Evolutionary conservation across 2,113 vertebrate species (phyloP).

Genomic region (Paramormyrops kingsleyae): DNA sequence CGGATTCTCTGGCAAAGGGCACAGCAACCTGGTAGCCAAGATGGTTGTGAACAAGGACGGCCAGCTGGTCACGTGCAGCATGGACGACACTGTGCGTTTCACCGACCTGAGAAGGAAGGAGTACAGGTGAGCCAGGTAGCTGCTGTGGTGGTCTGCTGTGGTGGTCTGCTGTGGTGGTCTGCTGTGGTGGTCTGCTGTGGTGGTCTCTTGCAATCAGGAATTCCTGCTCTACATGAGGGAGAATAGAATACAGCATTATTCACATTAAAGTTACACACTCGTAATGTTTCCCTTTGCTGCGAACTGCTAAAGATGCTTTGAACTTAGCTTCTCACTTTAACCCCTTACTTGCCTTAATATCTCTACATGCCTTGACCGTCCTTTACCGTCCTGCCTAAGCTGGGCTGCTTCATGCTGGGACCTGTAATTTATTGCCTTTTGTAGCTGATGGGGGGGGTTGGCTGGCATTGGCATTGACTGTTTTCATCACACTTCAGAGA

Average conservation of each 20-base stretch:
- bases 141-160: neutral
- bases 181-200: neutral
- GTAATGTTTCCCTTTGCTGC: neutral
- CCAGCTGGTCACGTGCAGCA: conserved; percentile 83
- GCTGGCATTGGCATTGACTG: neutral
- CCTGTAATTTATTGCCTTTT: neutral
- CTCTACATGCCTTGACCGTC: neutral
- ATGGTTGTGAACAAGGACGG: conserved; percentile 66
- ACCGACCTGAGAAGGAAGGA: conserved; percentile 69
- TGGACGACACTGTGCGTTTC: conserved; percentile 92
- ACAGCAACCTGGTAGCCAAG: conserved; percentile 84
- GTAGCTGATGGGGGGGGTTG: no score
- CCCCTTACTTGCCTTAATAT: neutral
- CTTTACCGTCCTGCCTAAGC: neutral
- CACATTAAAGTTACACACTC: neutral
- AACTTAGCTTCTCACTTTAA: neutral
- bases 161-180: neutral
- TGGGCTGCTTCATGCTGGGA: neutral
- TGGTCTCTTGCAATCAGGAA: neutral
- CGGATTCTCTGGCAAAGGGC: conserved; percentile 80
- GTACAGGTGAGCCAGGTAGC: conserved; percentile 72
- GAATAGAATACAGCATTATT: neutral
- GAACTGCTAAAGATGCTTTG: neutral
- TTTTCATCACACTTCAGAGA: neutral
- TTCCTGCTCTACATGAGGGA: neutral